A percentile compares a stretch with the other conserved stretches of the same genome.
Evolutionary conservation across 2,797 vertebrate species (phyloP).

Genomic region (Silurus lanzhouensis): DNA sequence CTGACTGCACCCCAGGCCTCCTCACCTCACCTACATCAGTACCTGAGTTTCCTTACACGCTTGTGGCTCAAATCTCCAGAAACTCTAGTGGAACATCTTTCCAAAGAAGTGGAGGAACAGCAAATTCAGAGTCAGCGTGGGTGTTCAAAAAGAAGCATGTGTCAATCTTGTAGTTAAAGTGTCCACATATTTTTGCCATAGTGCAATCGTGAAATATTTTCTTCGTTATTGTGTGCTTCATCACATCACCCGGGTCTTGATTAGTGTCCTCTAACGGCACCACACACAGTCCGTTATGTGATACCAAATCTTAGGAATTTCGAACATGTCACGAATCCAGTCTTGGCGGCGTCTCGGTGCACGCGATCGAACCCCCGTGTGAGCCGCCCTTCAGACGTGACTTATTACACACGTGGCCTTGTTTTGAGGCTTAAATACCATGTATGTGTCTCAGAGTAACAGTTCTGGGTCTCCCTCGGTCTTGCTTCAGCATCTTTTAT

Average conservation of each 20-base stretch:
- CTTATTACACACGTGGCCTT: background rate
- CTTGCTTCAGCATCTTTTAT: slow-evolving; percentile 2
- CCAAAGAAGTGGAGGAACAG: too few species aligned
- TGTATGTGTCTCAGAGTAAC: background rate
- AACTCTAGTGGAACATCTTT: too few species aligned
- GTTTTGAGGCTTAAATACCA: background rate
- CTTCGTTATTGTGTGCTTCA: background rate
- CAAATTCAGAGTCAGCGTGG: too few species aligned
- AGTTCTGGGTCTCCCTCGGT: background rate
- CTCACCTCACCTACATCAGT: too few species aligned
- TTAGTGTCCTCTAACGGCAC: background rate
- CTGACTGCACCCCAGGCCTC: too few species aligned
- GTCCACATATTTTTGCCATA: too few species aligned
- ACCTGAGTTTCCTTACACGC: too few species aligned
- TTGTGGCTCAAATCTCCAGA: too few species aligned
- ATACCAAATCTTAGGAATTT: background rate
- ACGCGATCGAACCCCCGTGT: background rate
- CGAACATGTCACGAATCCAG: slow-evolving; percentile 5
- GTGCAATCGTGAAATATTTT: background rate
- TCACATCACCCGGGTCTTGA: background rate
- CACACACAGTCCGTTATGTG: background rate
- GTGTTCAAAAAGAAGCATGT: too few species aligned
- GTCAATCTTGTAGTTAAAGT: too few species aligned
- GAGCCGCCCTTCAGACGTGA: background rate
- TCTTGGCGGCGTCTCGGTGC: background rate